These are phyloP conservation scores for Arizona elegans DNA, from an alignment of 2,113 vertebrate genomes.

Conservation along the genomic window DNA sequence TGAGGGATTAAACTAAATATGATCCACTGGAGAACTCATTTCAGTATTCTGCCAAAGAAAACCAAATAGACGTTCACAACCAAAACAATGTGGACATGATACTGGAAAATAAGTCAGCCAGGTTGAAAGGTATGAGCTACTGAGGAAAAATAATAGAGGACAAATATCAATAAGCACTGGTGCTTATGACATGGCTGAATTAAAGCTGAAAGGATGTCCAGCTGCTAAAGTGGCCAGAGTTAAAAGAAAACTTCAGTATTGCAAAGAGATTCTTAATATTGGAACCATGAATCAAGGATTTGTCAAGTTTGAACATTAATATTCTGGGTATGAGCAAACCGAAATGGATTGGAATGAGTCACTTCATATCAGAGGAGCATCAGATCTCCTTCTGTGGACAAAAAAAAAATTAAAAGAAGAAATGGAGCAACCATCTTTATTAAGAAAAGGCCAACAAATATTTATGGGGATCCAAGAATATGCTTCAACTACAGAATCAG, in stretches of 20 bases:
- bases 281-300: background rate
- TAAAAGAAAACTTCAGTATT: background rate
- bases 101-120: background rate
- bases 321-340: background rate
- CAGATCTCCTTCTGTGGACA: background rate
- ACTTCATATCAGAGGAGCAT: background rate
- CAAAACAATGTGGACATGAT: background rate
- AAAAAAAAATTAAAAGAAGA: background rate
- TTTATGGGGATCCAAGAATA: background rate
- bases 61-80: background rate
- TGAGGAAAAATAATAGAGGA: background rate
- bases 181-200: background rate
- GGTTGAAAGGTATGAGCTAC: background rate
- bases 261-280: background rate
- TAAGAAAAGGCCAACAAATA: background rate
- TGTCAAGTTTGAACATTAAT: background rate
- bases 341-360: background rate
- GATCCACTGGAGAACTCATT: background rate
- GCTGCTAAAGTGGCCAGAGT: background rate
- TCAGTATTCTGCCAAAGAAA: background rate
- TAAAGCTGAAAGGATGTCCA: background rate
- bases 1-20: background rate
- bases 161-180: background rate
- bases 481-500: background rate
- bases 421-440: background rate